Base-by-base conservation (phyloP, 1,140 invertebrate species). In the Tenebrio molitor region DNA sequence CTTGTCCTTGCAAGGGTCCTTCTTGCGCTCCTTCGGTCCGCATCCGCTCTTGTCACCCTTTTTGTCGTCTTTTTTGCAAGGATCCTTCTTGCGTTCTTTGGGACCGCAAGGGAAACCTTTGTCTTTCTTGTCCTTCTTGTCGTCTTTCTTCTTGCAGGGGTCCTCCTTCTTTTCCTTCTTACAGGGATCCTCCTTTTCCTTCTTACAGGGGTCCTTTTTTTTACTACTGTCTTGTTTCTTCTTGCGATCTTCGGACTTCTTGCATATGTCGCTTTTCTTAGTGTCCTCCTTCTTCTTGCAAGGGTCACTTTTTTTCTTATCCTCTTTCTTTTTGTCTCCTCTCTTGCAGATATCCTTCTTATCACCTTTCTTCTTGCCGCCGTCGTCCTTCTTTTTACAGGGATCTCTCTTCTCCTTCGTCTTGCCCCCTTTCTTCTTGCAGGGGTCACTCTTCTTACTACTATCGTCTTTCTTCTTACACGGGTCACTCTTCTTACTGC, bases 381-480 rank as follows among this genome's bases (percentile, higher is more conserved):
- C 25, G 3, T 39, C 36, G 6, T 39, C 36, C 23, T 66, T 66
- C 34, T 66, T 66, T 36, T 66, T 66, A 16, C 64, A 66, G 0
- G 64, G 64, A 12, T 66, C 64, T 2, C 19, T 36, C 21, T 41
- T 46, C 12, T 66, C 42, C 6, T 66, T 42, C 16, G 41, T 66
- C 34, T 65, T 65, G 23, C 29, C 62, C 15, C 58, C 66, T 17
- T 58, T 69, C 42, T 69, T 69, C 21, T 58, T 69, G 25, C 63
- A 44, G 0, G 63, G 63, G 10, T 66, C 63, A 1, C 41, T 23
- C 15, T 66, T 41, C 34, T 42, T 44, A 7, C 50, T 62, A 6
- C 29, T 29, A 62, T 69, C 67, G 1, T 69, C 46, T 29, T 69
- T 69, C 23, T 58, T 58, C 12, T 58, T 58, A 8, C 50, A 58